Percentiles rank a stretch among this genome's conserved stretches.
These are phyloP conservation scores for Corythucha ciliata DNA, from an alignment of 2,888 invertebrate genomes.

Conservation along the genomic window DNA sequence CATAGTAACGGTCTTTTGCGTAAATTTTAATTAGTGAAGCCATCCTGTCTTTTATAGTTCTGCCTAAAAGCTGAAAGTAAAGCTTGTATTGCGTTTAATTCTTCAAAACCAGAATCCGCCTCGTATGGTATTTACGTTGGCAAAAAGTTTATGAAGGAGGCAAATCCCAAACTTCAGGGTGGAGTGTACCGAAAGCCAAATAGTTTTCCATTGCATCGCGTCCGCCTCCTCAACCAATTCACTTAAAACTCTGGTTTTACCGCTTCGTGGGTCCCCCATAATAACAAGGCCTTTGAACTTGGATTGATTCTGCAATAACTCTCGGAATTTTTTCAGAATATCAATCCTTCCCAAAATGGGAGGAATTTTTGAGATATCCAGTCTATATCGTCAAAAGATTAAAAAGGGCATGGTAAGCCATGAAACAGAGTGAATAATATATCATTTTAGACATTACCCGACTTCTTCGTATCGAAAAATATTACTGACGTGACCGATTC, in stretches of 20 bases:
- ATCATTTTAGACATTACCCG: too few relatives aligned
- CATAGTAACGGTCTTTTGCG: constrained; percentile 14
- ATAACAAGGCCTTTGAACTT: constrained; percentile 46
- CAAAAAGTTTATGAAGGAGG: constrained; percentile 25
- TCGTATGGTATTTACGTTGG: constrained; percentile 17
- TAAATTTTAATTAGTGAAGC: constrained; percentile 19
- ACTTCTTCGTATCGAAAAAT: constrained; percentile 47
- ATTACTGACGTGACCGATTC: constrained; percentile 46
- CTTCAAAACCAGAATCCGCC: background rate
- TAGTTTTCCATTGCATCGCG: constrained; percentile 18
- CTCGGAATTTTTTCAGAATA: constrained; percentile 21
- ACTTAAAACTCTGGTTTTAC: constrained; percentile 51
- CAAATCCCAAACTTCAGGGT: constrained; percentile 14
- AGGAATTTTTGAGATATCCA: constrained; percentile 19
- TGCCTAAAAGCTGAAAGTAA: constrained; percentile 19
- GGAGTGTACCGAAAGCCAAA: constrained; percentile 24
- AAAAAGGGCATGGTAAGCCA: constrained; percentile 10
- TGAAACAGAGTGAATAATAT: background rate
- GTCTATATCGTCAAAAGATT: constrained; percentile 1
- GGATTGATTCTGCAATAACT: constrained; percentile 20
- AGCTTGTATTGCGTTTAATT: background rate
- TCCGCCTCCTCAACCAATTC: constrained; percentile 40
- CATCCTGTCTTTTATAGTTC: constrained; percentile 25
- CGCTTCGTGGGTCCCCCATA: constrained; percentile 48
- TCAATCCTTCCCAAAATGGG: constrained; percentile 25